These are phyloP conservation scores for Anguilla megastoma DNA, from an alignment of 2,797 vertebrate species.

Conservation along the genomic window DNA sequence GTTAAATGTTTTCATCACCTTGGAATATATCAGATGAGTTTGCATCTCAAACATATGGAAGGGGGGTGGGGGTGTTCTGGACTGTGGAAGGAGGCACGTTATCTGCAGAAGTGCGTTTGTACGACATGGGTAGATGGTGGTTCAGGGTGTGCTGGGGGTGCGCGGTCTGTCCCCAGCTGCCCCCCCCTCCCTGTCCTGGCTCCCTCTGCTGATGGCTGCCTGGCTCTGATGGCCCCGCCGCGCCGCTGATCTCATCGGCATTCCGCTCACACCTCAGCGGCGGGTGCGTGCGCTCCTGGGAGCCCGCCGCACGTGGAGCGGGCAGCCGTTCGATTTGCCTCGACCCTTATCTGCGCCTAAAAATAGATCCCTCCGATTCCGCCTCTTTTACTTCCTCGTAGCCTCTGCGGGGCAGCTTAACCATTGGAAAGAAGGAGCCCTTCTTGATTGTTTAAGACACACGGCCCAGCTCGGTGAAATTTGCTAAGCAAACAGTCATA, in stretches of 20 bases:
- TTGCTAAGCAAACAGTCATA: not conserved
- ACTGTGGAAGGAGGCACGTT: not conserved
- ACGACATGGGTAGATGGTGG: not conserved
- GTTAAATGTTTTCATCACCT: not conserved
- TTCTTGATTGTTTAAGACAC: not conserved
- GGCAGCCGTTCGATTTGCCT: constrained; percentile 12
- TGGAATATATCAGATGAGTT: not conserved
- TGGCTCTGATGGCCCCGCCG: not conserved
- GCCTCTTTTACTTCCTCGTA: not conserved
- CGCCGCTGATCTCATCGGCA: not conserved
- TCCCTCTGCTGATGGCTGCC: not conserved
- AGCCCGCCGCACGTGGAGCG: not conserved
- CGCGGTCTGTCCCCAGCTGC: not conserved
- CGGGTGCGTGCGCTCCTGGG: not conserved
- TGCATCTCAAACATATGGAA: not conserved
- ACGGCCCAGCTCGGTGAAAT: not conserved
- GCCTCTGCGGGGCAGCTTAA: not conserved
- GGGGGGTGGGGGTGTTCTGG: not conserved
- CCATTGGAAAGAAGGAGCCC: not conserved
- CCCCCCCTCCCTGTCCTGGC: not conserved
- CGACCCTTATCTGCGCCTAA: constrained; percentile 26
- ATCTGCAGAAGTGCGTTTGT: not conserved
- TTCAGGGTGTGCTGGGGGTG: not conserved
- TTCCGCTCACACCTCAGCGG: not conserved
- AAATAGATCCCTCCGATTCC: constrained; percentile 21